Evolutionary conservation across 2,888 invertebrate genomes (phyloP), one percentile per base, ranked within the genome.

Genomic region (Tenthredo livida): DNA sequence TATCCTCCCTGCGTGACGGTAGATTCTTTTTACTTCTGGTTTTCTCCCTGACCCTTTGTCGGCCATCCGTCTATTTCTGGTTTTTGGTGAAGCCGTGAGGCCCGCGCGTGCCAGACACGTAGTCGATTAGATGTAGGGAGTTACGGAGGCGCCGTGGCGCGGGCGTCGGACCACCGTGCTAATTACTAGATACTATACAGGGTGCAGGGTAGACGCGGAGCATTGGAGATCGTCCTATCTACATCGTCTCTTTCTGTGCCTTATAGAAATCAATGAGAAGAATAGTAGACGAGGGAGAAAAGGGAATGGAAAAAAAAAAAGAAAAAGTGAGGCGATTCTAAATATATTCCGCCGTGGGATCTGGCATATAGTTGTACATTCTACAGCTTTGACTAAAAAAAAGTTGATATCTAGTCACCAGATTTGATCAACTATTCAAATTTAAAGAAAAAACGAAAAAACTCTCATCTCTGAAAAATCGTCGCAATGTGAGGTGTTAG

Each of bases 51-150:
- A 61, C 25, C 43, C 21, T 29, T 25, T 67, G n/a, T 73, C 73
- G n/a, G 73, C 37, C 43, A 80, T 47, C 72, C 50, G 29, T 84
- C 82, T 77, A 37, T 65, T 75, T 37, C 70, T 67, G 89, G 58
- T 90, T 89, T 88, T 91, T 91, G 91, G 90, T 85, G 92, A 90
- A 89, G 89, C 91, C 90, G 90, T 91, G 91, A 90, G 90, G 90
- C 88, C 88, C 87, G 89, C 89, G 89, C 91, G 89, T 89, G 86
- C 89, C 90, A 89, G 90, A 89, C 90, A 87, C 87, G 78, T 43
- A 40, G 37, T 33, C 58, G 78, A 58, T 37, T 21, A 33, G 37
- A 21, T 12, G 77, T 25, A 25, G 17, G 78, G 78, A 37, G 33
- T 54, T n/a, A 43, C 43, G 43, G 17, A 33, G 73, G 47, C 78